A percentile compares a stretch with the other conserved stretches of the same genome.
Conservation (phyloP, 1,140 invertebrate species). For the Drosophila truncata region DNA sequence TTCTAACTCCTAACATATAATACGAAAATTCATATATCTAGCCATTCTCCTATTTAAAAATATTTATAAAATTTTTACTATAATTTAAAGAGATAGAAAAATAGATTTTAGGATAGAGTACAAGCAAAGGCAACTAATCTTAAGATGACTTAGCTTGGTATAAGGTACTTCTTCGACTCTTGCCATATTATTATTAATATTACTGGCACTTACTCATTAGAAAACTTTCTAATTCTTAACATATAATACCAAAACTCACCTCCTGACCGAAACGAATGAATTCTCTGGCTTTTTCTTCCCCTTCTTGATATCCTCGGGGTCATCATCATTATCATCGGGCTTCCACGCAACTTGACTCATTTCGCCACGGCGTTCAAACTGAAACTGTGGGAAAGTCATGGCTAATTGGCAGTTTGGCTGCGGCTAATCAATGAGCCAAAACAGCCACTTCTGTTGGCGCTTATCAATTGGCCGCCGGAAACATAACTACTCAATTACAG, state of each 20-base stretch:
- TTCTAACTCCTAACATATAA: too few species aligned
- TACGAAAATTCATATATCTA: slow-evolving; percentile 28
- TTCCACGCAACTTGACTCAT: slow-evolving; percentile 48
- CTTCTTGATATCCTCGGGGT: slow-evolving; percentile 16
- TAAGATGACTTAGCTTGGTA: too few species aligned
- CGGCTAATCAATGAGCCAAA: slow-evolving; percentile 56
- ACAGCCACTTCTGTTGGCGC: slow-evolving; percentile 37
- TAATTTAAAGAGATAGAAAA: not conserved
- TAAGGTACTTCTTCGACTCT: not conserved
- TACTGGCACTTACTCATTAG: not conserved
- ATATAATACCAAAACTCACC: slow-evolving; percentile 43
- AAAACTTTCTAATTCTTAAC: not conserved
- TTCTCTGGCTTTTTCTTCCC: not conserved
- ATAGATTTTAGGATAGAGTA: not conserved
- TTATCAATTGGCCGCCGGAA: slow-evolving; percentile 50
- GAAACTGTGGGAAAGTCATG: slow-evolving; percentile 15
- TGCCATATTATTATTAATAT: not conserved
- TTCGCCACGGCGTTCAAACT: slow-evolving; percentile 17
- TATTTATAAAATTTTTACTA: too few species aligned
- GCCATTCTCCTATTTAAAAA: too few species aligned
- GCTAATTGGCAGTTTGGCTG: slow-evolving; percentile 48
- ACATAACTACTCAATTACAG: slow-evolving; percentile 76
- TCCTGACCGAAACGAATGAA: slow-evolving; percentile 18
- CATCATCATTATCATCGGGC: slow-evolving; percentile 38
- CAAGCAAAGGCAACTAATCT: not conserved